Evolutionary conservation across 2,888 invertebrate genomes (phyloP), one percentile per base, ranked within the genome.

Genomic region (Neoascia interrupta): DNA sequence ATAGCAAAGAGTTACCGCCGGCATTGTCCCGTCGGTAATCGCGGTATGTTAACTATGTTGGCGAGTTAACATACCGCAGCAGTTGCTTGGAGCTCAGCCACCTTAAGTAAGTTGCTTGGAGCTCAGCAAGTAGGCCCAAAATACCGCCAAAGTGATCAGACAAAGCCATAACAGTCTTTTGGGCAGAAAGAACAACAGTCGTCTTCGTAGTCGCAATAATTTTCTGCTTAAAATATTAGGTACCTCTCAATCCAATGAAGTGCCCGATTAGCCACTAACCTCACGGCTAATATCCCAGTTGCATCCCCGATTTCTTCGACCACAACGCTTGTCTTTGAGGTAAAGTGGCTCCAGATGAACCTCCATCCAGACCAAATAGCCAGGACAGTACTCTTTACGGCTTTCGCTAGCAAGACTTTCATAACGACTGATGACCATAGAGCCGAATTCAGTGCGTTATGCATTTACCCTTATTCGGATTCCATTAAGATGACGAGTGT

Each of bases 1-100:
- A 76, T 87, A 88, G 81, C 88, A 88, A 0, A 88, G 58, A 0
- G 88, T 88, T 2, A 87, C 84, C 1, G 88, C 87, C 1, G 88
- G 88, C 76, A 88, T 58, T 5, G 85, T 84, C 6, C 87, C 87
- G 34, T 85, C 86, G 85, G 76, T 88, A 88, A 19, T 88, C 86
- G 0, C 87, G 84, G 81, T 88, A 82, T 0, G 88, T 87, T 2
- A 88, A 85, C 2, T 88, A 88, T 0, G 87, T 87, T 10, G 88
- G 88, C 13, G 87, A 87, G 5, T 81, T 84, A 0, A 69, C 37
- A 39, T 84, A 88, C 0, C 88, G 85, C 0, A 76, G 81, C 13
- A 85, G 69, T 81, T 88, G 88, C 2, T n/a, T n/a, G n/a, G n/a
- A n/a, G n/a, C n/a, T n/a, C n/a, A n/a, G n/a, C n/a, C n/a, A n/a